Base-by-base conservation (phyloP, 1,140 invertebrate species). In the Drosophila persimilis region DNA sequence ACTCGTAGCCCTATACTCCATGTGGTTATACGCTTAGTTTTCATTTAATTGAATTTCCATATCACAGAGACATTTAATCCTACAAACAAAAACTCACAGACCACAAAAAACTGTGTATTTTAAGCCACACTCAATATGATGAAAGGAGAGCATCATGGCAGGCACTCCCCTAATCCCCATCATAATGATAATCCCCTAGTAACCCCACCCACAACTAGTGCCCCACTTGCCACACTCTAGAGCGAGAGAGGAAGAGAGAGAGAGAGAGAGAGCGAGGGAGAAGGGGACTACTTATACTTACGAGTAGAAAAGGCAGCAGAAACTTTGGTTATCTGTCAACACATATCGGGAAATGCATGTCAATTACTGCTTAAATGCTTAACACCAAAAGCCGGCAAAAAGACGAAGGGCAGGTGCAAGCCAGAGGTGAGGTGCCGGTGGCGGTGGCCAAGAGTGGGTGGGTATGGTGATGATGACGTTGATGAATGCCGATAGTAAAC, bases 401-500 rank as follows among this genome's bases (percentile, higher is more conserved):
- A 51, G 61, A 63, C 63, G 24, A 31, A 26, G 53, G 22, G 35
- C 48, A 24, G 65, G 43, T 41, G 35, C 35, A 29, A 55, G 65
- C 62, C n/a, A 31, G 35, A 11, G 31, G 48, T 39, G 29, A 8
- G 8, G 31, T 8, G 31, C 24, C 7, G 17, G 24, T 39, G 17
- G 11, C 29, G 24, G 13, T 39, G 55, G 22, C 13, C 13, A 7
- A 8, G 52, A 6, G 41, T 5, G 8, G 17, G 53, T 45, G 44
- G 29, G 46, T 43, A 59, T 63, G 64, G 60, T 58, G 73, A 57
- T 81, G 77, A 75, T 86, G 81, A 85, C 86, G 81, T 86, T 85
- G 81, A 86, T 86, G 81, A 81, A 86, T 86, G 73, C 81, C 81
- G 81, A 86, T 86, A 86, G 81, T 86, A 86, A 86, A 88, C 83